These are phyloP conservation scores for Amblyjoppa fuscipennis DNA, from an alignment of 2,888 invertebrate genomes.

Conservation along the genomic window DNA sequence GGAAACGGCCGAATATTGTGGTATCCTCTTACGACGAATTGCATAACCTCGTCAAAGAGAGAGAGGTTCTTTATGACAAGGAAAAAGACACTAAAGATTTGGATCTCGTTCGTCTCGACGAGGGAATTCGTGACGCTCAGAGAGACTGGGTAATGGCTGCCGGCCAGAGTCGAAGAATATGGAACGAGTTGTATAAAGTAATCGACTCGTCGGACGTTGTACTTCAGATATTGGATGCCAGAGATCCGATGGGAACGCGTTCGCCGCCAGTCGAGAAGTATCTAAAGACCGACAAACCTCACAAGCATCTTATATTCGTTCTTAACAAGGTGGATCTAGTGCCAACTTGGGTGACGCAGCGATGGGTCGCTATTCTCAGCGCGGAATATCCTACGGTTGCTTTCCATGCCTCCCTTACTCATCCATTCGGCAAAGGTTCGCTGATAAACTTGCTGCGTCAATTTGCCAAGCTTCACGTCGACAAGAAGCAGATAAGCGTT, in stretches of 20 bases:
- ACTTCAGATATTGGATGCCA: constrained; percentile 97
- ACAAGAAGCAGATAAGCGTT: constrained; percentile 99
- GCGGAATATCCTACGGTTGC: constrained; percentile 98
- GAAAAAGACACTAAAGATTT: constrained; percentile 90
- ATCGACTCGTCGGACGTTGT: constrained; percentile 99
- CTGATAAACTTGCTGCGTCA: constrained; percentile 98
- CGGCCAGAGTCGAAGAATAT: constrained; percentile 98
- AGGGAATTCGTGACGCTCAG: constrained; percentile 92
- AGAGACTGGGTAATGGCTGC: constrained; percentile 98
- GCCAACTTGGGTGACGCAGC: constrained; percentile 99
- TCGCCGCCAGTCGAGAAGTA: constrained; percentile 96
- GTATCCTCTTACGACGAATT: constrained; percentile 93
- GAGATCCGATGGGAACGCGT: constrained; percentile 98
- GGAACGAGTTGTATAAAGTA: constrained; percentile 99
- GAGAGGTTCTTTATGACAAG: constrained; percentile 91
- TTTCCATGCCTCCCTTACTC: constrained; percentile 99
- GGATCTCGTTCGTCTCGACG: constrained; percentile 93
- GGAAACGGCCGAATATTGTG: constrained; percentile 94
- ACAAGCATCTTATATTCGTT: constrained; percentile 98
- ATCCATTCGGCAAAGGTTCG: constrained; percentile 99
- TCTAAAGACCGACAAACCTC: constrained; percentile 96
- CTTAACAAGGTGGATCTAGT: constrained; percentile 98
- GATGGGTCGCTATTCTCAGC: constrained; percentile 98
- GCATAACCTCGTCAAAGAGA: constrained; percentile 90
- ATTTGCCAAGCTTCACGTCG: constrained; percentile 97